Percentiles rank a stretch among this genome's conserved stretches.
phyloP scores from a whole-genome alignment of 2,113 vertebrate genomes.

The Malurus elegans region DNA sequence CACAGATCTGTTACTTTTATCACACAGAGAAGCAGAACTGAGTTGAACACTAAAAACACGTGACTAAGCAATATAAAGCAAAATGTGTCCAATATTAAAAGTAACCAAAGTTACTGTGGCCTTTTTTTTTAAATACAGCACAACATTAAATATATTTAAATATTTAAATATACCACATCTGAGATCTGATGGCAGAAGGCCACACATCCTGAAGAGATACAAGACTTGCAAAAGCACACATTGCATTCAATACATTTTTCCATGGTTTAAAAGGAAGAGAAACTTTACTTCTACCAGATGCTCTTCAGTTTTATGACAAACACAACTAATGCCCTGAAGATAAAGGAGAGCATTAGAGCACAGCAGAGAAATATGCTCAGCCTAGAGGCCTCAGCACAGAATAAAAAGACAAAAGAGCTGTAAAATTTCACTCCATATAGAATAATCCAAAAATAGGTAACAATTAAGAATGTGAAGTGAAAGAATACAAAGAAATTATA shows the following conservation, averaged over 20 bases:
- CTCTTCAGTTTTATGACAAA: background rate
- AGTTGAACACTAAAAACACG: background rate
- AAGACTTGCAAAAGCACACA: background rate
- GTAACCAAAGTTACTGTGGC: background rate
- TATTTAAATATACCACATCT: background rate
- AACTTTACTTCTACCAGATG: background rate
- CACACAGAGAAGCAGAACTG: background rate
- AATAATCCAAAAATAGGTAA: background rate
- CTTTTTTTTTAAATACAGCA: background rate
- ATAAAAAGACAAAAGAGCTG: background rate
- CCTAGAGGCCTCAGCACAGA: background rate
- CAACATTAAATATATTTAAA: background rate
- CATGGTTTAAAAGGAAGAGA: background rate
- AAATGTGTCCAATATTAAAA: background rate
- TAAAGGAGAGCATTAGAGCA: background rate
- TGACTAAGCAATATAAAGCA: background rate
- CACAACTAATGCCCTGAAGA: slow-evolving; percentile 14
- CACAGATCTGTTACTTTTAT: background rate
- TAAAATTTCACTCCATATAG: background rate
- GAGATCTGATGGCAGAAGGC: background rate
- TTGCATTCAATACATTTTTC: background rate
- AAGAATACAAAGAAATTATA: background rate
- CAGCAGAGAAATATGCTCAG: background rate
- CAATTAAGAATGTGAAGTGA: background rate
- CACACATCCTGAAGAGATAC: background rate